Evolutionary conservation across 1,140 invertebrate species (phyloP).

Genomic region (Trissolcus basalis): DNA sequence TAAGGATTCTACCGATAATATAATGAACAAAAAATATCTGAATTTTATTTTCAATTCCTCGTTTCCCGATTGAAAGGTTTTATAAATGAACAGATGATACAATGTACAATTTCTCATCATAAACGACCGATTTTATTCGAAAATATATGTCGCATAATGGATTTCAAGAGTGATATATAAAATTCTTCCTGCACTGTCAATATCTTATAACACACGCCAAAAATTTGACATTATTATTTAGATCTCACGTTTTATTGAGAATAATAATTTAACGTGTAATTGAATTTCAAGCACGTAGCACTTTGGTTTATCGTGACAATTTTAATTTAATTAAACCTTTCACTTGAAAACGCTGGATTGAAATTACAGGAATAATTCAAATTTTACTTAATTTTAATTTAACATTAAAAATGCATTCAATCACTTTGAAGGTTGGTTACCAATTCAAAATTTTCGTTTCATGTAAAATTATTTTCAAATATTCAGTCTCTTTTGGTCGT

Average conservation of each 20-base stretch:
- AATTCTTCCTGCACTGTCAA: conserved; percentile 7
- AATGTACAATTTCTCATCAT: conserved; percentile 45
- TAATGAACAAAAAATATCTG: conserved; percentile 45
- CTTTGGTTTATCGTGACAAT: conserved; percentile 1
- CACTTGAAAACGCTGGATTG: background rate
- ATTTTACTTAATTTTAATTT: background rate
- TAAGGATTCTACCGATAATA: conserved; percentile 33
- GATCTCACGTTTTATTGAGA: background rate
- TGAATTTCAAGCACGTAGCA: background rate
- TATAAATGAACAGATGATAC: conserved; percentile 45
- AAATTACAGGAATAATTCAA: conserved; percentile 1
- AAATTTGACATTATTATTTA: conserved; percentile 19
- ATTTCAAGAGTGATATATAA: conserved; percentile 35
- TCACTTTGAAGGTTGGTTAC: too few relatives aligned
- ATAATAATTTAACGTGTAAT: conserved; percentile 9
- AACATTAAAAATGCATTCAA: background rate
- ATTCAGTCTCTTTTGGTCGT: too few relatives aligned
- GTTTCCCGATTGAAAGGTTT: conserved; percentile 38
- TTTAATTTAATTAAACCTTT: conserved; percentile 1
- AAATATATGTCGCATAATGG: conserved; percentile 41
- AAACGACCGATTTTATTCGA: conserved; percentile 35
- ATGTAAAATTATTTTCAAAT: too few relatives aligned
- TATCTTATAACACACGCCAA: conserved; percentile 7
- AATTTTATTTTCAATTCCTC: conserved; percentile 47
- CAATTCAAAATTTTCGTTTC: too few relatives aligned